Base-by-base conservation (phyloP, 2,113 vertebrate genomes). In the Percina caprodes region DNA sequence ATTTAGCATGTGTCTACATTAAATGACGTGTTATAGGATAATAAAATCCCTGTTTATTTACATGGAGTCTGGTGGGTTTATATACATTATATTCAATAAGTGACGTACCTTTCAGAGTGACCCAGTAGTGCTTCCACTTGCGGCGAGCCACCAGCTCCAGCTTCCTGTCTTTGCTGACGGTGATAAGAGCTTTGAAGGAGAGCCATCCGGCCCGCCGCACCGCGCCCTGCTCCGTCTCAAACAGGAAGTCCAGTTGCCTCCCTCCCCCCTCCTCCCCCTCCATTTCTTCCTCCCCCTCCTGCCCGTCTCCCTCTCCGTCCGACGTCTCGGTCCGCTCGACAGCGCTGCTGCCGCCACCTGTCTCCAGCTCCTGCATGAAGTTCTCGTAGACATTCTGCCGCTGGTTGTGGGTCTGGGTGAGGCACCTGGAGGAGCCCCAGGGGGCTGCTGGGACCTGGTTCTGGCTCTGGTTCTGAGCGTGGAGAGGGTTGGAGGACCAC, bases 141-240 rank as follows among this genome's bases (percentile, higher is more conserved):
- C 96, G 95, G 6, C 97, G 94, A 10, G 96, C 87, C 63, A 97
- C 96, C 69, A 98, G 93, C 88, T 98, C 97, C 85, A 98, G 94
- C 80, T 97, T 98, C 86, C 95, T 94, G 77, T 98, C 97, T 88
- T 96, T 98, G 92, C 94, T 96, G 83, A 97, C 78, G 4, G 95
- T 96, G 86, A 98, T 90, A 1, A 99, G 93, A 19, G 97, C 94
- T 82, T 98, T 99, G 86, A 98, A 98, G 92, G 96, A 97, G 67
- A 99, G 96, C 97, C 97, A 97, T 0, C 98, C 98, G 0, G 97
- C 97, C 88, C 97, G 96, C 9, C 98, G 96, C 19, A 99, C 96
- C 87, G 96, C 95, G 0, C 97, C 97, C 87, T 97, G 96, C 74
- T 99, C 97, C 86, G 97, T 96, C 94, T 98, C 96, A 54, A 96